Base-by-base conservation (phyloP, 2,797 vertebrate species). In the Emydoidea blandingii region DNA sequence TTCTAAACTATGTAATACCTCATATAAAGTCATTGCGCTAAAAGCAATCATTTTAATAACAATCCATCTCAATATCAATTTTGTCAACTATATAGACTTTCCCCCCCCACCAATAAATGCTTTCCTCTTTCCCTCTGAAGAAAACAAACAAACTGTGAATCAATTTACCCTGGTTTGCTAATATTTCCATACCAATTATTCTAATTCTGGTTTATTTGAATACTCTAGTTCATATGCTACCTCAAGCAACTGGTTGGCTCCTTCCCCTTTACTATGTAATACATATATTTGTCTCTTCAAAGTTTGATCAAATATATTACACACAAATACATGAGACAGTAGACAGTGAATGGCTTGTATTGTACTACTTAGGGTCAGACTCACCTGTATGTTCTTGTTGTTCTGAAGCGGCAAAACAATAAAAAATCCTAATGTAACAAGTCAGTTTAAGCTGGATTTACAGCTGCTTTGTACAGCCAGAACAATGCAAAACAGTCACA, bases 41-140 rank as follows among this genome's bases (percentile, higher is more conserved):
- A 95, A 95, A 96, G 47, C 81, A 90, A 95, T 96, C 91, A 93
- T 90, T 97, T 94, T 91, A 97, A 91, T 89, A 96, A 85, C 68
- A 94, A 92, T 97, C 68, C n/a, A 90, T 97, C 50, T 90, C 79
- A 49, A 29, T 89, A 85, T 82, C 79, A 95, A 81, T 94, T 95
- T 95, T 94, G 76, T 95, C 91, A 96, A n/a, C 76, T 90, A 2
- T 50, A 88, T 25, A 80, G 85, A 89, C 62, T 57, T 93, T 84
- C 81, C 3, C 85, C 94, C 92, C 94, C 83, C 44, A 44, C 19
- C 86, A 81, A 93, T 34, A 83, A 87, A 86, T 83, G 34, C 14
- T 90, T 87, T 93, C 18, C 3, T 11, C 53, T 88, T 95, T 89
- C 15, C 82, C 3, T 86, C 16, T 95, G 78, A 91, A 21, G 88